Conservation (phyloP, 2,888 invertebrate species). For the Phytoseiulus persimilis region DNA sequence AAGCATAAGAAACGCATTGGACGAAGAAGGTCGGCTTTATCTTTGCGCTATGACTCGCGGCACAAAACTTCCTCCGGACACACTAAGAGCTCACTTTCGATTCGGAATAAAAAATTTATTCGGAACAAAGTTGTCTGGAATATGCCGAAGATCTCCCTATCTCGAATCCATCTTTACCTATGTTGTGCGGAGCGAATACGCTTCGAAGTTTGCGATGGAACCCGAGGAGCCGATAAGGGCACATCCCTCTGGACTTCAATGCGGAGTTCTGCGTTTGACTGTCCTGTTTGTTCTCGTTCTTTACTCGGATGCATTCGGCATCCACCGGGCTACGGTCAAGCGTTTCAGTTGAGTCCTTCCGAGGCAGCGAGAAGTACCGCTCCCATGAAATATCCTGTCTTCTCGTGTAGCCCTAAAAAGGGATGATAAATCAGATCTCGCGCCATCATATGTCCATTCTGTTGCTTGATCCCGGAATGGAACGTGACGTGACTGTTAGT, state of each 20-base stretch:
- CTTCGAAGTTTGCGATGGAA: neutral
- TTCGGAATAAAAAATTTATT: too few relatives aligned
- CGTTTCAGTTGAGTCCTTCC: neutral
- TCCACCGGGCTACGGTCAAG: neutral
- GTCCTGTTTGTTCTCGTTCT: neutral
- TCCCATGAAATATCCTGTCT: neutral
- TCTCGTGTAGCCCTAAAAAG: neutral
- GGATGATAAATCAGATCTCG: neutral
- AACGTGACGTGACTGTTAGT: neutral
- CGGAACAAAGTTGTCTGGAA: too few relatives aligned
- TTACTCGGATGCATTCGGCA: neutral
- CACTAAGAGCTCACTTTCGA: too few relatives aligned
- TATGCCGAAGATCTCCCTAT: too few relatives aligned
- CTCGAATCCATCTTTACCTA: neutral
- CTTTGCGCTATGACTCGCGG: too few relatives aligned
- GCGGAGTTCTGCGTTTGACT: neutral
- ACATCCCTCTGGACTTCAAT: neutral
- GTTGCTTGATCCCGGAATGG: neutral
- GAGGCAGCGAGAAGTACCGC: neutral
- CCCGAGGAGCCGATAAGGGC: neutral
- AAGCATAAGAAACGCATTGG: too few relatives aligned
- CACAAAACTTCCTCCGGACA: too few relatives aligned
- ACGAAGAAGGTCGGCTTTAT: too few relatives aligned
- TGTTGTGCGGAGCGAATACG: neutral
- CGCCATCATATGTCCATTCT: neutral